phyloP scores from a whole-genome alignment of 1,140 invertebrate species.

The Thereuonema tuberculata region DNA sequence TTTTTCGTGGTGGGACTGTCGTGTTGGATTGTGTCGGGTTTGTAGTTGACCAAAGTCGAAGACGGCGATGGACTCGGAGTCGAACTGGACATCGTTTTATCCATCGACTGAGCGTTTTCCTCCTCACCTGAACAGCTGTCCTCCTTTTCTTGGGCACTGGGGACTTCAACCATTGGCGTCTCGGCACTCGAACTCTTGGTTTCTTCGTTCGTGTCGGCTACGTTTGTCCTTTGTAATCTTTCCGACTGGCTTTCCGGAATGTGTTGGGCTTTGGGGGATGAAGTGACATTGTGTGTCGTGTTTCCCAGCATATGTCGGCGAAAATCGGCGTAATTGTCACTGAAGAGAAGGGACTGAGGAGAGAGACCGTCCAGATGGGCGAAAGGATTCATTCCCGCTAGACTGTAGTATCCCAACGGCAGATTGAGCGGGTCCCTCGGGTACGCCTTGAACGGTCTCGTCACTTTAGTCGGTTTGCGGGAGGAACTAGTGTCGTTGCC shows the following conservation, averaged over 20 bases:
- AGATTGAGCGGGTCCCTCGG: slow-evolving; percentile 48
- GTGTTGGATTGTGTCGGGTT: neutral
- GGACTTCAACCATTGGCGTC: too few relatives aligned
- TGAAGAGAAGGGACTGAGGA: slow-evolving; percentile 24
- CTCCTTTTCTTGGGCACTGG: neutral
- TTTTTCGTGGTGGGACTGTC: neutral
- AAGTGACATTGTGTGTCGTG: neutral
- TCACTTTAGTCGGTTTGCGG: slow-evolving; percentile 25
- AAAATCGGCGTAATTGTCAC: slow-evolving; percentile 49
- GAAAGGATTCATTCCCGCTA: slow-evolving; percentile 15
- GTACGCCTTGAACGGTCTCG: slow-evolving; percentile 52
- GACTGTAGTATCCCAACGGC: slow-evolving; percentile 31
- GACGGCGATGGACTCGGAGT: neutral
- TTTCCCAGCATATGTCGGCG: slow-evolving; percentile 38
- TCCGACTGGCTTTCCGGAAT: neutral
- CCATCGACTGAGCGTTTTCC: neutral
- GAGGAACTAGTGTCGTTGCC: neutral
- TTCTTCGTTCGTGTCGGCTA: neutral
- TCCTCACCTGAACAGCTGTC: neutral
- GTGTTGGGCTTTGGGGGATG: neutral
- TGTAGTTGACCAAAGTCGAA: neutral
- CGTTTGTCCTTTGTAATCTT: neutral
- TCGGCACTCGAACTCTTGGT: neutral
- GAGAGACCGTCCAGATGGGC: slow-evolving; percentile 10
- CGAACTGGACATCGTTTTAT: neutral